These are phyloP conservation scores for Thunnus maccoyii DNA, from an alignment of 2,113 vertebrate species.

Conservation along the genomic window DNA sequence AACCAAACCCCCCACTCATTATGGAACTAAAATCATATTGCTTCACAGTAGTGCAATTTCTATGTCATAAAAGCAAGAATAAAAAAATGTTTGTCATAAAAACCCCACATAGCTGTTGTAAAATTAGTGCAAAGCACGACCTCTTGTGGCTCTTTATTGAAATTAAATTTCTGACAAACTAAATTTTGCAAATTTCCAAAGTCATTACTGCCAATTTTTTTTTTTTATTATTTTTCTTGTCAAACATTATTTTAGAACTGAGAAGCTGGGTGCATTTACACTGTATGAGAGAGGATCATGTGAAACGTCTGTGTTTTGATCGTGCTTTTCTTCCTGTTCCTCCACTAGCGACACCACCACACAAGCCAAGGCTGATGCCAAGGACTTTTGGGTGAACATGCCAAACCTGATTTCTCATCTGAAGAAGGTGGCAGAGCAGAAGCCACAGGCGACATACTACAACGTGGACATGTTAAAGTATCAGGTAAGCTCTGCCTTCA, in stretches of 20 bases:
- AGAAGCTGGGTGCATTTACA: background rate
- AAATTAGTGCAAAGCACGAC: background rate
- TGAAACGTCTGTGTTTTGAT: conserved; percentile 8
- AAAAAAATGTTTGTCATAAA: background rate
- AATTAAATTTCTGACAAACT: background rate
- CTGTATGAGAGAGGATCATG: background rate
- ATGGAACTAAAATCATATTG: background rate
- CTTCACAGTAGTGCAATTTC: background rate
- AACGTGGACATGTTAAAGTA: conserved; percentile 99
- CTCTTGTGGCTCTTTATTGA: background rate
- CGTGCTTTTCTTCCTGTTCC: background rate
- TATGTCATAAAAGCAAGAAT: background rate
- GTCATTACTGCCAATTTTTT: background rate
- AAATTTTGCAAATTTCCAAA: background rate
- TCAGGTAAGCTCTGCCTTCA: conserved; percentile 86
- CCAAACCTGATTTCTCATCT: conserved; percentile 97
- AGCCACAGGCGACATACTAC: conserved; percentile 98
- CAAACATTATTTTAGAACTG: background rate
- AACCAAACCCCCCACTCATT: background rate
- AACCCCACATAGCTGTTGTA: background rate
- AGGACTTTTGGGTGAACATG: conserved; percentile 99
- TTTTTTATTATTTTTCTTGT: background rate
- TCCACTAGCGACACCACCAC: conserved; percentile 88
- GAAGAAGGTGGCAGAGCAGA: conserved; percentile 99
- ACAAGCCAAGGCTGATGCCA: conserved; percentile 88